phyloP scores from a whole-genome alignment of 2,113 vertebrate genomes.

The Mandrillus leucophaeus region DNA sequence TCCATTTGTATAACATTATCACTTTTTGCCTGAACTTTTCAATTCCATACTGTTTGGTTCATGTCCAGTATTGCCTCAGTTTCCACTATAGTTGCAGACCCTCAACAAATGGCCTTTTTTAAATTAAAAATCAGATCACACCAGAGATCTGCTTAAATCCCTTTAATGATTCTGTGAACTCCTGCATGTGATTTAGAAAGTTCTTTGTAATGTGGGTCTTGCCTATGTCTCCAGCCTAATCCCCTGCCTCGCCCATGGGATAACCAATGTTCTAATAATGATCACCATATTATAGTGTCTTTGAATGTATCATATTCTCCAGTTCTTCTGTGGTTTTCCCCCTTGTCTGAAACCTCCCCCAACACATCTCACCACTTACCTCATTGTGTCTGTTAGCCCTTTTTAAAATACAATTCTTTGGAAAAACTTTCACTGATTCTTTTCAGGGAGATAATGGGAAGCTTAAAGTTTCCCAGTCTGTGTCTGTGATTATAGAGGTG shows the following conservation, averaged over 20 bases:
- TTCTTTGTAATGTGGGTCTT: background rate
- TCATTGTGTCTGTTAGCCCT: background rate
- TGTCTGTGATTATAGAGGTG: constrained; percentile 7
- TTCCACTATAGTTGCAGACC: background rate
- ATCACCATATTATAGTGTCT: background rate
- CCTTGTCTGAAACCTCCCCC: background rate
- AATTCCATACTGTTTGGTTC: background rate
- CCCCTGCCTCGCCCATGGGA: background rate
- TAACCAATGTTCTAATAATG: background rate
- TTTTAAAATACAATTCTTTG: background rate
- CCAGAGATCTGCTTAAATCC: background rate
- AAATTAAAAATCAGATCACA: constrained; percentile 7
- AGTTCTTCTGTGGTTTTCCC: background rate
- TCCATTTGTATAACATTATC: background rate
- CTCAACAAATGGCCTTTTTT: background rate
- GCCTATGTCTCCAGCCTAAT: background rate
- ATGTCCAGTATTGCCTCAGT: background rate
- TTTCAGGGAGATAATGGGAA: background rate
- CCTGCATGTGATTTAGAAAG: background rate
- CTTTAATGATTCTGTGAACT: background rate
- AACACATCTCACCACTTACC: background rate
- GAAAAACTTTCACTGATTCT: background rate
- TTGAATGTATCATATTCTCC: background rate
- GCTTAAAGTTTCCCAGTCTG: background rate
- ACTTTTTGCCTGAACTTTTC: background rate